Percentiles rank a stretch among this genome's conserved stretches.
These are phyloP conservation scores for Ceratoteleas bidentatus DNA, from an alignment of 1,140 invertebrate genomes.

Conservation along the genomic window DNA sequence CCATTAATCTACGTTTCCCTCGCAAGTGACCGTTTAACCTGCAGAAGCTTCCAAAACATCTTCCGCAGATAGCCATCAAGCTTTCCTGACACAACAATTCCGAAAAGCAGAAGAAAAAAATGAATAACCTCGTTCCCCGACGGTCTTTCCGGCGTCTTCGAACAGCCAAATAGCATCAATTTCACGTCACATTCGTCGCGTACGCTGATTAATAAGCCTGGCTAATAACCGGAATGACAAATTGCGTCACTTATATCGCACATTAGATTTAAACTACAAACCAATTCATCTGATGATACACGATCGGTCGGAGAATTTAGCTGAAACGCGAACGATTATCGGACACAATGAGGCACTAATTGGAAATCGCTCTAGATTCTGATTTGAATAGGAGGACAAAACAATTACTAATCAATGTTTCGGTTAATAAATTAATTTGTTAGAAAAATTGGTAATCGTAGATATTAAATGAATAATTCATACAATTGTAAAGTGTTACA, in stretches of 20 bases:
- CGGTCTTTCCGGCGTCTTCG: no score
- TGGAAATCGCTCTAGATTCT: neutral
- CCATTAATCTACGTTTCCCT: conserved; percentile 20
- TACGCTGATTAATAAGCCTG: conserved; percentile 35
- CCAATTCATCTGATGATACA: conserved; percentile 29
- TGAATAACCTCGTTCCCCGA: conserved; percentile 9
- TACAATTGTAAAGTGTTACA: no score
- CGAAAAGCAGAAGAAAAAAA: conserved; percentile 17
- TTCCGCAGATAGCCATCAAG: conserved; percentile 13
- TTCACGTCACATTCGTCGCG: conserved; percentile 31
- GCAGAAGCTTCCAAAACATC: conserved; percentile 4
- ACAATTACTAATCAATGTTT: neutral
- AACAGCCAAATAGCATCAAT: conserved; percentile 37
- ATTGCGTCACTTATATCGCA: conserved; percentile 38
- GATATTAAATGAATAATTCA: no score
- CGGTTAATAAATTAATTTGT: no score
- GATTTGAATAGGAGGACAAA: neutral
- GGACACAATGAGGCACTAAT: neutral
- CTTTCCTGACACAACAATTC: conserved; percentile 36
- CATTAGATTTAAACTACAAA: conserved; percentile 30
- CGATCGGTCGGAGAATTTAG: conserved; percentile 26
- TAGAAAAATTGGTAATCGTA: no score
- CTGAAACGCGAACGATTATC: conserved; percentile 9
- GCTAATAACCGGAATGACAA: conserved; percentile 47
- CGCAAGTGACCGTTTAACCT: conserved; percentile 15